Conservation (phyloP, 2,797 vertebrate genomes). For the Phrynocephalus vlangalii region DNA sequence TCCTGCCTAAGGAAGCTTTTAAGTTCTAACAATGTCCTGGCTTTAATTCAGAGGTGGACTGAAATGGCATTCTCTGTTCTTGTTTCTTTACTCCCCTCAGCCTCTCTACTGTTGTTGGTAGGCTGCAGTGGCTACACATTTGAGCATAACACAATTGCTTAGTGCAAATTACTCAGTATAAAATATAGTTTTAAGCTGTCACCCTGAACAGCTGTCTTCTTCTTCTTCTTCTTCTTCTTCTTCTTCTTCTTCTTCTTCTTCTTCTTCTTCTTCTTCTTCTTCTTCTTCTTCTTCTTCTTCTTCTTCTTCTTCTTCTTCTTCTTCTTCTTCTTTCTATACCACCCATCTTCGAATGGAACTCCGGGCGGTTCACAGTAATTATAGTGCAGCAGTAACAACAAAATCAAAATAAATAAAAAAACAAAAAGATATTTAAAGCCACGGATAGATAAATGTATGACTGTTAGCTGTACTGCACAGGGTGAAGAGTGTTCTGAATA, state of each 20-base stretch:
- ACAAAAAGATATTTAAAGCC: no score
- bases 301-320: no score
- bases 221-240: no score
- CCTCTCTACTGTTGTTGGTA: neutral
- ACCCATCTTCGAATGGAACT: no score
- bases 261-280: no score
- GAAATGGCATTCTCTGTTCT: neutral
- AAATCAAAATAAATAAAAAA: no score
- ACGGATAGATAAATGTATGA: neutral
- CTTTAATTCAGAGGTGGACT: neutral
- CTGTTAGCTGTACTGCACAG: neutral
- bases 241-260: no score
- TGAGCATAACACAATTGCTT: neutral
- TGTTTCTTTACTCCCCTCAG: neutral
- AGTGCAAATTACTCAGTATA: neutral
- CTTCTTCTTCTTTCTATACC: no score
- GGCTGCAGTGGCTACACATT: no score
- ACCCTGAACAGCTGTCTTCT: neutral
- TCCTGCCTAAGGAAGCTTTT: conserved; percentile 5
- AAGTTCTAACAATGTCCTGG: neutral
- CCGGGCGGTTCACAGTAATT: no score
- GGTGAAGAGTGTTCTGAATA: neutral
- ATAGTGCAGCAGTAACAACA: no score
- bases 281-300: no score
- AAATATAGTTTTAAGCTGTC: neutral